Base-by-base conservation (phyloP, 2,888 invertebrate species). In the Eilema caniola region DNA sequence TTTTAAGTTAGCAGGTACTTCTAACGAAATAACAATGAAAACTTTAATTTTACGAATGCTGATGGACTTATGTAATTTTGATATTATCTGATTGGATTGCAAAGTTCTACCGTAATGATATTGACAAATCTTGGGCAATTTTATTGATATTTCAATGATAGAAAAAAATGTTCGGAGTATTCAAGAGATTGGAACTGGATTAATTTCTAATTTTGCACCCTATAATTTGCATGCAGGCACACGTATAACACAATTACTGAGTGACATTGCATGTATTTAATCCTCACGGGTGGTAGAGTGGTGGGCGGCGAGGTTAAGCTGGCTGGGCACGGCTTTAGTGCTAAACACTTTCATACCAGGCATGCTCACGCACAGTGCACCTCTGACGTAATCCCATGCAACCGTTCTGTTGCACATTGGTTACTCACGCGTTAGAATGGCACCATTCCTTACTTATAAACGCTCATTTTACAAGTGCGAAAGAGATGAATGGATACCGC, bases 351-450 rank as follows among this genome's bases (percentile, higher is more conserved):
- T 78, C 83, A 74, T 62, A 53, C 59, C 25, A 81, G 80, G 76
- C 82, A 74, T 80, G 76, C 83, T 71, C 80, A 72, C 80, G 78
- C 81, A 74, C 82, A 81, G 68, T 86, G 87, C 88, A 86, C 76
- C 70, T 70, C 82, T 91, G 89, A 90, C 88, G 90, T 89, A 86
- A 90, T 82, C 73, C 71, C 75, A 78, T 89, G 86, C 89, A 88
- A 83, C 84, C 82, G 82, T 77, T 80, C 80, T 78, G 83, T 81
- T 88, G 85, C 90, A 86, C 78, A 79, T 81, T 82, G 72, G 80
- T 80, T 82, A 77, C 73, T 75, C 74, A 81, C 72, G 66, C 62
- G 72, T 59, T 66, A 72, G 67, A 60, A 77, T 79, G 75, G 57
- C 78, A 81, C 76, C 81, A 85, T 84, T 77, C 70, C 71, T 76